These are phyloP conservation scores for Tapirus terrestris DNA, from an alignment of 2,113 vertebrate species.

Conservation along the genomic window DNA sequence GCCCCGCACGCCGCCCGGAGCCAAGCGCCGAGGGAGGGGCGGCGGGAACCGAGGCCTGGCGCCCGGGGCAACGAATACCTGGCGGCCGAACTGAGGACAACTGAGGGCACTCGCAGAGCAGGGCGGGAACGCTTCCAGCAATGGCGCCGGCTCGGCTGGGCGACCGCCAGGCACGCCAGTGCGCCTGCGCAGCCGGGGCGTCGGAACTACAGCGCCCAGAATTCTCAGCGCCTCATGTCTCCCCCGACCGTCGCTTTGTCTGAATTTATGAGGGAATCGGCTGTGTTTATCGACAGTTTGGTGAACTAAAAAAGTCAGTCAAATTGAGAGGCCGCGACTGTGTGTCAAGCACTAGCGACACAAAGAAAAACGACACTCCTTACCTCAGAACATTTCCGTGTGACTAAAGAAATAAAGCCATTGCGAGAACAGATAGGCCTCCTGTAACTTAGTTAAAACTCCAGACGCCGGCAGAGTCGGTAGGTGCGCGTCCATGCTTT, in stretches of 20 bases:
- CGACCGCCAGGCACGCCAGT: background rate
- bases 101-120: background rate
- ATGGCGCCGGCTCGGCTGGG: background rate
- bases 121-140: slow-evolving; percentile 5
- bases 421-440: background rate
- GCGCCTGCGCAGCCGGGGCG: slow-evolving; percentile 25
- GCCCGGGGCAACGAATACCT: slow-evolving; percentile 47
- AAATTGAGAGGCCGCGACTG: background rate
- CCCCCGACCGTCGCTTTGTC: too few relatives aligned
- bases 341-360: background rate
- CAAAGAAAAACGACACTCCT: background rate
- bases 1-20: background rate
- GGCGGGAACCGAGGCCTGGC: background rate
- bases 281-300: too few relatives aligned
- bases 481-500: background rate
- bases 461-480: background rate
- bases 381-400: background rate
- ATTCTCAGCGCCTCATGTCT: background rate
- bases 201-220: slow-evolving; percentile 7
- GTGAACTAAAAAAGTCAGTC: background rate
- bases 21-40: background rate
- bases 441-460: background rate
- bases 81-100: background rate
- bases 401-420: background rate
- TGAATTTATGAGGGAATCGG: too few relatives aligned